Conservation (phyloP, 2,888 invertebrate genomes). For the Melangyna quadrimaculata region DNA sequence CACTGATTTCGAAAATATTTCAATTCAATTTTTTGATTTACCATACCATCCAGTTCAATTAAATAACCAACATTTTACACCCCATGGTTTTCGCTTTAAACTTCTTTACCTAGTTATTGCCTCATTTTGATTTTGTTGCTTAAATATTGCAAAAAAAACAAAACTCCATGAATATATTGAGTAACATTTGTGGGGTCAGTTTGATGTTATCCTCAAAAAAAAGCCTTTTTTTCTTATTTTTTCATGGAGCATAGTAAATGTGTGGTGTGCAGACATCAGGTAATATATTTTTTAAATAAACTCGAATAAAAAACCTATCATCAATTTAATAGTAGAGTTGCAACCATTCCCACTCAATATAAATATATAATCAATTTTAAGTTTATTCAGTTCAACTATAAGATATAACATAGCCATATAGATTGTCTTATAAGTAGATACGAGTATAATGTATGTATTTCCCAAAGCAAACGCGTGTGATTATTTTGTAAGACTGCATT, state of each 20-base stretch:
- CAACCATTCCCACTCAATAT: conserved; percentile 23
- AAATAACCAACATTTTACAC: neutral
- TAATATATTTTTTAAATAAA: neutral
- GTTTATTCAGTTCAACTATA: neutral
- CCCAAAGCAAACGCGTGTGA: neutral
- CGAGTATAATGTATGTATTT: no score
- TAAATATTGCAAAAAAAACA: neutral
- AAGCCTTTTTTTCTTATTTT: neutral
- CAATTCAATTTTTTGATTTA: neutral
- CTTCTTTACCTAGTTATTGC: no score
- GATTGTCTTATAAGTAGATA: neutral
- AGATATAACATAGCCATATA: neutral
- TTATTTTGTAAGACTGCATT: conserved; percentile 20
- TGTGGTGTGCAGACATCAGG: neutral
- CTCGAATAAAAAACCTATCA: neutral
- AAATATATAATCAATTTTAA: neutral
- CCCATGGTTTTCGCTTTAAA: neutral
- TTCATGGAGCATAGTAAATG: neutral
- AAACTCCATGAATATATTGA: neutral
- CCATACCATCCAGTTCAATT: neutral
- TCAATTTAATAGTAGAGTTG: neutral
- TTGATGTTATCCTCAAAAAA: conserved; percentile 3
- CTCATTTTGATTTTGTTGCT: neutral
- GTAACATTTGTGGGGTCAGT: conserved; percentile 19
- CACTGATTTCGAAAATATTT: neutral